Evolutionary conservation across 1,140 invertebrate genomes (phyloP).

Genomic region (Ooceraea biroi): DNA sequence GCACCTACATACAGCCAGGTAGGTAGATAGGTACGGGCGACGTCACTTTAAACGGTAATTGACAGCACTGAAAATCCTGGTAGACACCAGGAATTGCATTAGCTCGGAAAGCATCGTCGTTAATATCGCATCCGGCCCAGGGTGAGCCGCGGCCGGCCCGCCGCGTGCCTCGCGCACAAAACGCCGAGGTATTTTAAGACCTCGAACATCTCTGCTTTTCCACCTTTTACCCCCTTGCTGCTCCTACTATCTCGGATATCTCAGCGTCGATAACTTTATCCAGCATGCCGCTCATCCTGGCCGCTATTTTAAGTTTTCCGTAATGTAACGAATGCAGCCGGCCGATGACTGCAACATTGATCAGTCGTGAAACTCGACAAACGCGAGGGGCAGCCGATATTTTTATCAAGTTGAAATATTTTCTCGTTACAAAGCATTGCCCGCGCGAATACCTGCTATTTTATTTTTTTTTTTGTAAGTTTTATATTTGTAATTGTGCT

Average conservation of each 20-base stretch:
- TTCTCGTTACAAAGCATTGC: neutral
- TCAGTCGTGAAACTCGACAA: neutral
- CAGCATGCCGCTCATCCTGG: constrained; percentile 20
- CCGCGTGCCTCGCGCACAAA: neutral
- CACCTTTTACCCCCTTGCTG: too few species aligned
- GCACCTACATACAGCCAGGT: neutral
- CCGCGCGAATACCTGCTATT: neutral
- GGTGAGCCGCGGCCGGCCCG: neutral
- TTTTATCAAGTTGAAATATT: too few species aligned
- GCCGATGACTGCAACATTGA: too few species aligned
- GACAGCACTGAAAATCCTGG: constrained; percentile 58
- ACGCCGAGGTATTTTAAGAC: constrained; percentile 44
- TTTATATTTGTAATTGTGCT: neutral
- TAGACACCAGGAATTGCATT: constrained; percentile 51
- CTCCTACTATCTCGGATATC: neutral
- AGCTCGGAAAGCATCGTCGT: constrained; percentile 48
- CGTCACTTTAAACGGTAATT: constrained; percentile 57
- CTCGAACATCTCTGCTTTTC: neutral
- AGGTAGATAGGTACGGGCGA: neutral
- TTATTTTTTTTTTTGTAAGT: neutral
- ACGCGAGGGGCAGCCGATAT: neutral
- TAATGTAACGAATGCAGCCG: neutral
- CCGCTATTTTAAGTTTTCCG: constrained; percentile 2
- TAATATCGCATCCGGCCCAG: constrained; percentile 44
- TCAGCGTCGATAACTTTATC: constrained; percentile 17